phyloP scores from a whole-genome alignment of 2,113 vertebrate genomes.

The Neogale vison region DNA sequence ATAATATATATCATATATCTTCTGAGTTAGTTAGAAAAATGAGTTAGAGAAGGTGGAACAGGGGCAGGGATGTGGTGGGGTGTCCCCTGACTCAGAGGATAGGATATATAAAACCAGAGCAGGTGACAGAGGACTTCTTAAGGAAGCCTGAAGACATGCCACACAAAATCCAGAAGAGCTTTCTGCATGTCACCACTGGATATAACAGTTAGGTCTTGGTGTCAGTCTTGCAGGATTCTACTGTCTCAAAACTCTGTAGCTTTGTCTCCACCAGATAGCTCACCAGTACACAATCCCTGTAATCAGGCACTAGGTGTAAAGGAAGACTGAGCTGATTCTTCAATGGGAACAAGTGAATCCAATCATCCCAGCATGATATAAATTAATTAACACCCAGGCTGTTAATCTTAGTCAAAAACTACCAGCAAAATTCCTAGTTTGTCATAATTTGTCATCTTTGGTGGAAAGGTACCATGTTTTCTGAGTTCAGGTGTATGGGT shows the following conservation, averaged over 20 bases:
- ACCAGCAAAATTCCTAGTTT: background rate
- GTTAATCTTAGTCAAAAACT: background rate
- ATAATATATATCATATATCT: background rate
- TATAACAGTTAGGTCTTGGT: background rate
- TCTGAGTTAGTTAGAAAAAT: constrained; percentile 7
- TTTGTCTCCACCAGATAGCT: background rate
- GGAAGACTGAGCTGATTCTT: background rate
- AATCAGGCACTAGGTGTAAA: background rate
- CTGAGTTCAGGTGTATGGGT: background rate
- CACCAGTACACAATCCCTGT: background rate
- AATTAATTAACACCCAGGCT: background rate
- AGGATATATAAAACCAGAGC: background rate
- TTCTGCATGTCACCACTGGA: background rate
- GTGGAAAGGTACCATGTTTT: background rate
- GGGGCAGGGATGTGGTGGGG: too few relatives aligned
- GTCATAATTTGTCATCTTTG: background rate
- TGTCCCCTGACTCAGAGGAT: background rate
- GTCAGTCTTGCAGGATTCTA: background rate
- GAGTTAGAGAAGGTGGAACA: background rate
- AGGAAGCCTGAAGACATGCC: background rate
- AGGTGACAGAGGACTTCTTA: background rate
- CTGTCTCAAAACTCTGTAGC: background rate
- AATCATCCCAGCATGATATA: background rate
- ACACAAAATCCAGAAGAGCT: background rate
- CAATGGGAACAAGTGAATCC: background rate